Evolutionary conservation across 2,888 invertebrate species (phyloP).

Genomic region (Cyaniris semiargus): DNA sequence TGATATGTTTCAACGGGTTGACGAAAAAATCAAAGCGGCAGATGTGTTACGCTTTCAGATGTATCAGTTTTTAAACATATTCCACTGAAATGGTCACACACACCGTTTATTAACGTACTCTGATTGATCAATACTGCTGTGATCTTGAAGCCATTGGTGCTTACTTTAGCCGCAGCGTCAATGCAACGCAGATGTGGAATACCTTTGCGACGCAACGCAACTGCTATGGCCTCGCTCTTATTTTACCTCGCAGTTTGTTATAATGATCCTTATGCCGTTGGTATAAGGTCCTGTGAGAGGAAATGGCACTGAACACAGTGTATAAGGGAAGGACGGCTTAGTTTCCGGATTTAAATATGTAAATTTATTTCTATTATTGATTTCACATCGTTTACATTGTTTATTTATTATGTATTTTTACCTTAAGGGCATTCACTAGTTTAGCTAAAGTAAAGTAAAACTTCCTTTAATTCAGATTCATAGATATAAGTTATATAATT

Average conservation of each 20-base stretch:
- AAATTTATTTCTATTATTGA: conserved; percentile 26
- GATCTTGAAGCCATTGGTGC: no score
- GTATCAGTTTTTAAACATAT: no score
- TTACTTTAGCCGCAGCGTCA: no score
- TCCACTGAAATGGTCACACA: no score
- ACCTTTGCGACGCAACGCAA: neutral
- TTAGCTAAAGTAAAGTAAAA: neutral
- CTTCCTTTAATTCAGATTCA: neutral
- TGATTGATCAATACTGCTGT: no score
- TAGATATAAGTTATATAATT: no score
- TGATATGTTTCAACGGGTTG: no score
- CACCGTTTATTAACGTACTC: no score
- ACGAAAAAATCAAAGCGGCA: no score
- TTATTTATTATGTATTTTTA: neutral
- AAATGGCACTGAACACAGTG: conserved; percentile 11
- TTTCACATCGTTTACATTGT: neutral
- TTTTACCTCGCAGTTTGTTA: neutral
- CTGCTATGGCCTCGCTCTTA: neutral
- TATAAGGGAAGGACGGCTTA: conserved; percentile 13
- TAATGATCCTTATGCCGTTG: neutral
- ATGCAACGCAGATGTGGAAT: neutral
- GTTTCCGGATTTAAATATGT: conserved; percentile 12
- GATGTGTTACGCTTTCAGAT: no score
- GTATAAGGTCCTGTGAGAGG: neutral
- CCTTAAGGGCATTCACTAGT: neutral